Percentiles rank a stretch among this genome's conserved stretches.
These are phyloP conservation scores for Sinocyclocheilus maitianheensis DNA, from an alignment of 2,113 vertebrate species.

Conservation along the genomic window DNA sequence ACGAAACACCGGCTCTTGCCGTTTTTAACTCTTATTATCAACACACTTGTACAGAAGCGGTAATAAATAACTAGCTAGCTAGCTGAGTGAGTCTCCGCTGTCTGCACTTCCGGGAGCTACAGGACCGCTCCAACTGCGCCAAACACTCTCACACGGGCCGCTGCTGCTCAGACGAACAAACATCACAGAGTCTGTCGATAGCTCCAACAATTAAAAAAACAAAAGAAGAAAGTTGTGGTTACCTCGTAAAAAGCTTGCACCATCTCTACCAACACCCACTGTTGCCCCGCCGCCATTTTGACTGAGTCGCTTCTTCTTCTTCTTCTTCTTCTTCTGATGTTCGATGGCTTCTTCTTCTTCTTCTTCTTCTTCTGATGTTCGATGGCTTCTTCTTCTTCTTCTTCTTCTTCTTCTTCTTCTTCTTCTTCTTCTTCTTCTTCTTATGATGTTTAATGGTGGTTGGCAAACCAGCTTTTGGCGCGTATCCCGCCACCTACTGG, in stretches of 20 bases:
- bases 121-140: background rate
- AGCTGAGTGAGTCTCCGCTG: background rate
- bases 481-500: too few species aligned
- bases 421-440: too few species aligned
- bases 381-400: too few species aligned
- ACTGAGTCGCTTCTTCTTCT: background rate
- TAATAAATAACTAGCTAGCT: background rate
- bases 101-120: slow-evolving; percentile 25
- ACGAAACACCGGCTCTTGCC: background rate
- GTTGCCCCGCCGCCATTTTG: slow-evolving; percentile 84
- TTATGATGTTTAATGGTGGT: too few species aligned
- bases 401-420: too few species aligned
- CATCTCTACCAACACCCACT: slow-evolving; percentile 97
- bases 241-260: slow-evolving; percentile 95
- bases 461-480: too few species aligned
- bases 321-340: too few species aligned
- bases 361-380: too few species aligned
- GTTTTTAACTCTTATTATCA: background rate
- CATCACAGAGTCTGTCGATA: background rate
- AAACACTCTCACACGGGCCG: background rate
- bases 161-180: background rate
- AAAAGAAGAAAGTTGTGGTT: slow-evolving; percentile 31
- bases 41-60: background rate
- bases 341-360: too few species aligned
- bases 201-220: background rate